phyloP scores from a whole-genome alignment of 2,888 invertebrate genomes.

The Mimas tiliae region DNA sequence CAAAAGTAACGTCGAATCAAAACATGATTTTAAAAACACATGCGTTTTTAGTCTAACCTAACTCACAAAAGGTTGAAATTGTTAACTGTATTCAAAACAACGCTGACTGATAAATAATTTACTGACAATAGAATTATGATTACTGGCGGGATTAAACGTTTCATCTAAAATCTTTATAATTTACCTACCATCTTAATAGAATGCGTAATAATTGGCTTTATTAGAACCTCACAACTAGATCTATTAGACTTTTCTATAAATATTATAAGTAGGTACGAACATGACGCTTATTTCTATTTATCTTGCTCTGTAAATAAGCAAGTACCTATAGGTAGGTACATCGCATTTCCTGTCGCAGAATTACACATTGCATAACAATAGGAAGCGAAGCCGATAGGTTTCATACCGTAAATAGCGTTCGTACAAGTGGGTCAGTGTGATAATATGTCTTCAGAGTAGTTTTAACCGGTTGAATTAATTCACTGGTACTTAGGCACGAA shows the following conservation, averaged over 20 bases:
- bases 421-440: conserved; percentile 42
- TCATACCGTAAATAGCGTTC: conserved; percentile 19
- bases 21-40: too few relatives aligned
- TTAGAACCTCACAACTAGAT: too few relatives aligned
- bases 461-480: conserved; percentile 38
- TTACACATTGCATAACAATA: conserved; percentile 10
- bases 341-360: not conserved
- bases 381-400: conserved; percentile 14
- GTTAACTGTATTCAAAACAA: too few relatives aligned
- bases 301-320: not conserved
- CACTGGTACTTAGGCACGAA: not conserved
- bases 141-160: too few relatives aligned
- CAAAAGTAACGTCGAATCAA: too few relatives aligned
- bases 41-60: too few relatives aligned
- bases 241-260: too few relatives aligned
- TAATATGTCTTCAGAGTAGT: conserved; percentile 34
- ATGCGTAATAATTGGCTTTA: not conserved
- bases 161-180: not conserved
- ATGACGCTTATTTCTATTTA: too few relatives aligned
- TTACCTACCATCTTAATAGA: not conserved
- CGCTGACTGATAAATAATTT: too few relatives aligned
- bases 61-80: too few relatives aligned
- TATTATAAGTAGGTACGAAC: too few relatives aligned
- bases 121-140: too few relatives aligned
- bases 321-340: not conserved